A percentile compares a stretch with the other conserved stretches of the same genome.
phyloP scores from a whole-genome alignment of 2,888 invertebrate genomes.

The Ichneumoninae sp. region DNA sequence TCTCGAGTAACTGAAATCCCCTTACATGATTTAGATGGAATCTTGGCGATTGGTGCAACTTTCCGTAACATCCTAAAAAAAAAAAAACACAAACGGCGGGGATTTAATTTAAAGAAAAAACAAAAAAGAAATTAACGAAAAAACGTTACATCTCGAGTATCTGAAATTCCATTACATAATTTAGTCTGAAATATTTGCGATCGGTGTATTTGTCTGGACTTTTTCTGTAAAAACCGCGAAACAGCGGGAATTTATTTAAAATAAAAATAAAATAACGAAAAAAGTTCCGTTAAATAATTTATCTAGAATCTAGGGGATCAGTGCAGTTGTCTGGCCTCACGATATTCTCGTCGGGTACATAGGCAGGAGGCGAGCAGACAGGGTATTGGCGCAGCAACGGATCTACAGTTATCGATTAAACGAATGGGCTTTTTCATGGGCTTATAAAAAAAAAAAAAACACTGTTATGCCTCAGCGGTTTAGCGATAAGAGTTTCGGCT shows the following conservation, averaged over 20 bases:
- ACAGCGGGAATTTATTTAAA: too few relatives aligned
- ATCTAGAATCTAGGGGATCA: conserved; percentile 6
- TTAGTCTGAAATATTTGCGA: not conserved
- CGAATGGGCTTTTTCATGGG: conserved; percentile 44
- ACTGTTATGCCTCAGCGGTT: not conserved
- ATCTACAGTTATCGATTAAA: conserved; percentile 53
- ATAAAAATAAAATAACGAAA: not conserved
- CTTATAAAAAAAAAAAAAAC: conserved; percentile 33
- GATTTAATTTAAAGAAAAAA: not conserved
- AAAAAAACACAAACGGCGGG: too few relatives aligned
- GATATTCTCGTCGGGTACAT: conserved; percentile 43
- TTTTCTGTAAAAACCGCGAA: too few relatives aligned
- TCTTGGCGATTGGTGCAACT: conserved; percentile 17
- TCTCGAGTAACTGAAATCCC: conserved; percentile 7
- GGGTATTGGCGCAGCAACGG: not conserved
- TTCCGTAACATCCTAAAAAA: not conserved
- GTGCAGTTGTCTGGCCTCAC: conserved; percentile 50
- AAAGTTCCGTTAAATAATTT: conserved; percentile 31
- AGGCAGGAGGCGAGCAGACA: not conserved
- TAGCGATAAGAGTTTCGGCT: conserved; percentile 10
- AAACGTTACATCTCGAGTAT: not conserved
- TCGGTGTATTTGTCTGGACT: conserved; percentile 39
- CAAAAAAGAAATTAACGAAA: not conserved
- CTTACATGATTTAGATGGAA: conserved; percentile 1
- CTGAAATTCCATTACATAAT: conserved; percentile 26